These are phyloP conservation scores for Holcopasites calliopsidis DNA, from an alignment of 1,140 invertebrate genomes.

Conservation along the genomic window DNA sequence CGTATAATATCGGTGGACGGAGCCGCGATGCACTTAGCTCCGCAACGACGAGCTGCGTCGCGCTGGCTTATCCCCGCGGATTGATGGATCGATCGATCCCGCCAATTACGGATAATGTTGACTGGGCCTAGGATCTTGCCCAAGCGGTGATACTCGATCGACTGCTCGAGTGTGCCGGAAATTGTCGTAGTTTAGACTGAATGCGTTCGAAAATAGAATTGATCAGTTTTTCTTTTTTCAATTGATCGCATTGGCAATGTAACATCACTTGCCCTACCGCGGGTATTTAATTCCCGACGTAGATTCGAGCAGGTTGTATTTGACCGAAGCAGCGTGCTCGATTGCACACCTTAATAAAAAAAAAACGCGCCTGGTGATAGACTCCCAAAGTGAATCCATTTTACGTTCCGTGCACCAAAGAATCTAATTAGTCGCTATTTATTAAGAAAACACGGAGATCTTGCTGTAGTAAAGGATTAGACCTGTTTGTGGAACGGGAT, in stretches of 20 bases:
- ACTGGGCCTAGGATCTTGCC: slow-evolving; percentile 9
- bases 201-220: too few species aligned
- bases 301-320: too few species aligned
- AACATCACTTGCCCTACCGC: slow-evolving; percentile 1
- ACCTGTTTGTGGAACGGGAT: not conserved
- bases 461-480: slow-evolving; percentile 9
- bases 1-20: not conserved
- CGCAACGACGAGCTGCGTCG: not conserved
- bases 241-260: slow-evolving; percentile 12
- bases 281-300: slow-evolving; percentile 20
- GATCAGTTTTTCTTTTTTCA: too few species aligned
- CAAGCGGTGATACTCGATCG: not conserved
- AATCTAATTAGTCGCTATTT: slow-evolving; percentile 26
- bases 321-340: not conserved
- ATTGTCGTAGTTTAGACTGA: not conserved
- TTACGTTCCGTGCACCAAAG: not conserved
- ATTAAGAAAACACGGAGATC: slow-evolving; percentile 20
- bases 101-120: slow-evolving; percentile 36
- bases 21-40: not conserved
- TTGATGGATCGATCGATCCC: slow-evolving; percentile 40
- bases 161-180: not conserved
- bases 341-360: not conserved
- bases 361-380: not conserved
- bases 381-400: too few species aligned
- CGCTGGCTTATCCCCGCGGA: not conserved